Evolutionary conservation across 2,888 invertebrate genomes (phyloP).

Genomic region (Podotricha telesiphe): DNA sequence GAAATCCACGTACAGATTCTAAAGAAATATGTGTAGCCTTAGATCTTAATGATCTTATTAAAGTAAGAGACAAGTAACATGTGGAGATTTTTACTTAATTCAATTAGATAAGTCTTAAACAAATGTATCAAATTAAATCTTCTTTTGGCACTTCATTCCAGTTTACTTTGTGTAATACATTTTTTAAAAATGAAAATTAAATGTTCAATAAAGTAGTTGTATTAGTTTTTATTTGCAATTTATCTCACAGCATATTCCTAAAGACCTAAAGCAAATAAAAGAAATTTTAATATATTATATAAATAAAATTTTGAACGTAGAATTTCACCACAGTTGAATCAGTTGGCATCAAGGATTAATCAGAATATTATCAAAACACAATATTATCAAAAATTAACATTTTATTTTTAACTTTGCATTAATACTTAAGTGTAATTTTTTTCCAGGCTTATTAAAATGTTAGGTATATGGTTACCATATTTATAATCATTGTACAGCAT

Average conservation of each 20-base stretch:
- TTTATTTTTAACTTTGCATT: no score
- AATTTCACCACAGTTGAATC: no score
- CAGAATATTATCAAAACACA: no score
- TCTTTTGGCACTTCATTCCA: slow-evolving; percentile 80
- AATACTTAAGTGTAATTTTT: no score
- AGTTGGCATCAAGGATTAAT: no score
- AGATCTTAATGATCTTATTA: slow-evolving; percentile 82
- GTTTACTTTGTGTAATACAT: slow-evolving; percentile 74
- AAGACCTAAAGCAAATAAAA: no score
- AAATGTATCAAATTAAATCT: slow-evolving; percentile 66
- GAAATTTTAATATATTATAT: no score
- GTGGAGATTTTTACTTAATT: slow-evolving; percentile 69
- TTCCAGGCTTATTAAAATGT: no score
- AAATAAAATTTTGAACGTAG: no score
- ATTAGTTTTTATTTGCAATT: slow-evolving; percentile 42
- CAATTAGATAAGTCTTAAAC: slow-evolving; percentile 76
- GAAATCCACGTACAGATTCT: slow-evolving; percentile 79
- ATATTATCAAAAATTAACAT: no score
- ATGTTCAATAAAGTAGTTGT: slow-evolving; percentile 69
- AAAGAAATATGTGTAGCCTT: slow-evolving; percentile 83
- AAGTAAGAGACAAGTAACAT: slow-evolving; percentile 81
- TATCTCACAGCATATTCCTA: slow-evolving; percentile 16
- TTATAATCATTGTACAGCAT: no score
- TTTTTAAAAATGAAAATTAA: slow-evolving; percentile 78
- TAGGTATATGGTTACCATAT: no score